phyloP scores from a whole-genome alignment of 53 echinoderm and acorn worm genomes.

The Arbacia lixula region DNA sequence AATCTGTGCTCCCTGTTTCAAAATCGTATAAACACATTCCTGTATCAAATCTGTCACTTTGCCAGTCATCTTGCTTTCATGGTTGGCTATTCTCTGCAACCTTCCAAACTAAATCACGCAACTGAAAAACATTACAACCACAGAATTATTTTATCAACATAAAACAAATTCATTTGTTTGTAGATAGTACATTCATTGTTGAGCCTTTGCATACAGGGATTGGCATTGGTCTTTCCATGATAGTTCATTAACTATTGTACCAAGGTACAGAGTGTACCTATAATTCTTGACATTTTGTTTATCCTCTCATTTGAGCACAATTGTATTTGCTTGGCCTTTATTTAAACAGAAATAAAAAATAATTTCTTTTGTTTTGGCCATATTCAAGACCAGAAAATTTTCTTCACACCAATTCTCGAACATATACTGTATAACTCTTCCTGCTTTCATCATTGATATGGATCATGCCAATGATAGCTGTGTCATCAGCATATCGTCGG shows the following conservation, averaged over 20 bases:
- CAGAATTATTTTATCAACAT: no score
- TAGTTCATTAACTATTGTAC: constrained; percentile 6
- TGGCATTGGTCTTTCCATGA: no score
- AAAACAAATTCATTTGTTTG: no score
- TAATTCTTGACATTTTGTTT: constrained; percentile 13
- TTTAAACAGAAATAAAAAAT: constrained; percentile 22
- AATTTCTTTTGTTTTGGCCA: constrained; percentile 22
- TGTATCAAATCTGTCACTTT: no score
- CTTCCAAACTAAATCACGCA: no score
- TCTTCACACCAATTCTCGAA: constrained; percentile 27
- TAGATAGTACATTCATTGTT: no score
- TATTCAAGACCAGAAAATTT: constrained; percentile 14
- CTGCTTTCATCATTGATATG: not conserved
- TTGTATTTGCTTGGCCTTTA: not conserved
- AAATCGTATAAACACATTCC: no score
- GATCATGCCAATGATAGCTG: not conserved
- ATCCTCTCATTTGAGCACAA: not conserved
- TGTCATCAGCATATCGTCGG: constrained; percentile 16
- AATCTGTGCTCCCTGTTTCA: no score
- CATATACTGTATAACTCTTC: not conserved
- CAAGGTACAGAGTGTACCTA: constrained; percentile 36
- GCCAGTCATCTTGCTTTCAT: no score
- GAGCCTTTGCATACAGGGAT: no score
- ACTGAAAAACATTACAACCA: no score
- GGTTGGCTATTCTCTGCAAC: no score